Evolutionary conservation across 2,797 vertebrate species (phyloP), one percentile per base, ranked within the genome.

Genomic region (Taenioides sp.): DNA sequence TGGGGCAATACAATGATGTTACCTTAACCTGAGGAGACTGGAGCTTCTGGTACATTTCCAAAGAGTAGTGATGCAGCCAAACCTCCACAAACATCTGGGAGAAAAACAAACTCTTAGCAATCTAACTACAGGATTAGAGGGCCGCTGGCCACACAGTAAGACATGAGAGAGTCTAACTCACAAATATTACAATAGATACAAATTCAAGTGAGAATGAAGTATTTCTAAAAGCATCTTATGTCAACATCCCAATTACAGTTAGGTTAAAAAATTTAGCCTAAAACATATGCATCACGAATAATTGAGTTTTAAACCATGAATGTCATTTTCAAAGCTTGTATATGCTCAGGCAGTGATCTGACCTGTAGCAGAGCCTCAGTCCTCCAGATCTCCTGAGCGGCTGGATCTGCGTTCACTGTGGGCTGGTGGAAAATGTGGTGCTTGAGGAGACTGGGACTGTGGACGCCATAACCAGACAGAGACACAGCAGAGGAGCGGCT

Each of bases 21-120:
- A 99, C 97, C 97, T 98, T 98, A 80, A 96, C 95, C 1, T 98
- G 96, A 67, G 97, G 98, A 79, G 97, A 98, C 89, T 99, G 97
- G 87, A 99, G 94, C 87, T 98, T 98, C 89, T 98, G 97, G 85
- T 98, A 98, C 94, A 97, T 94, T 81, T 99, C 97, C 91, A 98
- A 83, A 7, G 97, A 98, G 87, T 97, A 99, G 89, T 99, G 97
- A 85, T 99, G 97, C 75, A 99, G 96, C 97, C 97, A 99, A 88
- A 99, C 93, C 89, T 99, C 98, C 80, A 98, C 96, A 90, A 98
- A 98, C 86, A 99, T 95, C 98, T 99, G 28, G 0, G 22, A 22
- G 0, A 23, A 4, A 71, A 43, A 69, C 4, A 72, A 40, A 47
- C 5, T 2, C 65, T 10, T 60, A 16, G 3, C 43, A 47, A 47